Evolutionary conservation across 2,113 vertebrate species (phyloP).

Genomic region (Ammodytes marinus): DNA sequence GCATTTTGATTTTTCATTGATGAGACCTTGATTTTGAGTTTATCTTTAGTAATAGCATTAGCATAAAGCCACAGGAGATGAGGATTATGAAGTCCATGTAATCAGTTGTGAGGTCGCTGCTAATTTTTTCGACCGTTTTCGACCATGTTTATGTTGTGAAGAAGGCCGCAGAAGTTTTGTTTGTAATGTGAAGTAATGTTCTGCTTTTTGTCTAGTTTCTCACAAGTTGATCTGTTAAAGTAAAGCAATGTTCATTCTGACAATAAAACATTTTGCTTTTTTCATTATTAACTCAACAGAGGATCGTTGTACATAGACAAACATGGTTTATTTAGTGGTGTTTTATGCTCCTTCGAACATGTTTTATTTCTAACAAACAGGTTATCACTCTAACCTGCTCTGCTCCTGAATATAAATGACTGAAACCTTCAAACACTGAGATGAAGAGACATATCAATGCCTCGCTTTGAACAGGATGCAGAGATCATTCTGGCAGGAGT

Average conservation of each 20-base stretch:
- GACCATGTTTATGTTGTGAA: conserved; percentile 39
- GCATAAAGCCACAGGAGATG: conserved; percentile 69
- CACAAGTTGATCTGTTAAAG: background rate
- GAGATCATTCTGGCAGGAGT: conserved; percentile 15
- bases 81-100: conserved; percentile 62
- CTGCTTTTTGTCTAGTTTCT: background rate
- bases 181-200: conserved; percentile 9
- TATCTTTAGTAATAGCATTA: conserved; percentile 68
- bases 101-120: conserved; percentile 56
- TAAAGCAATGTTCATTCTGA: conserved; percentile 3
- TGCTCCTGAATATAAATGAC: conserved; percentile 32
- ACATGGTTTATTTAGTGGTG: background rate
- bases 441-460: conserved; percentile 40
- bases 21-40: conserved; percentile 73
- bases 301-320: background rate
- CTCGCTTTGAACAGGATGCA: conserved; percentile 7
- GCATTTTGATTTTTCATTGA: conserved; percentile 60
- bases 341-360: background rate
- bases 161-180: conserved; percentile 22
- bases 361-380: background rate
- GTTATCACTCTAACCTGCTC: conserved; percentile 14
- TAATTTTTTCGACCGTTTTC: background rate
- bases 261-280: conserved; percentile 37
- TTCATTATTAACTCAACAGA: conserved; percentile 1
- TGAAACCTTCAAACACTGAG: conserved; percentile 39